Percentiles rank a stretch among this genome's conserved stretches.
These are phyloP conservation scores for Mactromeris polynyma DNA, from an alignment of 2,888 invertebrate genomes.

Conservation along the genomic window DNA sequence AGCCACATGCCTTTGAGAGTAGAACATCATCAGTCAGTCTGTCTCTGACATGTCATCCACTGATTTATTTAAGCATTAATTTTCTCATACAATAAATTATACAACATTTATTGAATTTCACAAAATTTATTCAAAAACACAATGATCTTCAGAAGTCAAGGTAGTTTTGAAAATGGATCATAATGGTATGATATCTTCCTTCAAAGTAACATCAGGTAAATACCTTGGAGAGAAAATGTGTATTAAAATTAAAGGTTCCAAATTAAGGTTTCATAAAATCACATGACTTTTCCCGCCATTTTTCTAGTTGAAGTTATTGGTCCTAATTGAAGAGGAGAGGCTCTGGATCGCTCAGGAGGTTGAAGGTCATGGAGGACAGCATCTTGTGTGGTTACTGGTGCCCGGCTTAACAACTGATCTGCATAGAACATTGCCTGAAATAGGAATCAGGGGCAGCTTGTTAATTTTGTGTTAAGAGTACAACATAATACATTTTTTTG, in stretches of 20 bases:
- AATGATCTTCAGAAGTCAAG: background rate
- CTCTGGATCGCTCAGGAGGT: constrained; percentile 62
- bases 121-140: constrained; percentile 3
- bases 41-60: no score
- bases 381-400: constrained; percentile 74
- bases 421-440: constrained; percentile 86
- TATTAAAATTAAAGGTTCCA: background rate
- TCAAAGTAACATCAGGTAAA: background rate
- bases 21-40: no score
- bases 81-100: background rate
- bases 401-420: constrained; percentile 84
- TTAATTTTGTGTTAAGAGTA: background rate
- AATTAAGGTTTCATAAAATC: constrained; percentile 31
- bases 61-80: no score
- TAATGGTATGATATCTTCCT: background rate
- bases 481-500: no score
- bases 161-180: no score
- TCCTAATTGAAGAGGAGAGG: constrained; percentile 66
- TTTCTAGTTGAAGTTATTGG: constrained; percentile 66
- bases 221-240: background rate
- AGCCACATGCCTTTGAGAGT: no score
- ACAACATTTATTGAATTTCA: background rate
- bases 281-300: constrained; percentile 69
- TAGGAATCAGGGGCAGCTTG: background rate
- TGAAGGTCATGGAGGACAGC: constrained; percentile 75